Percentiles rank a stretch among this genome's conserved stretches.
Evolutionary conservation across 2,888 invertebrate genomes (phyloP).

Genomic region (Eilema sororculum): DNA sequence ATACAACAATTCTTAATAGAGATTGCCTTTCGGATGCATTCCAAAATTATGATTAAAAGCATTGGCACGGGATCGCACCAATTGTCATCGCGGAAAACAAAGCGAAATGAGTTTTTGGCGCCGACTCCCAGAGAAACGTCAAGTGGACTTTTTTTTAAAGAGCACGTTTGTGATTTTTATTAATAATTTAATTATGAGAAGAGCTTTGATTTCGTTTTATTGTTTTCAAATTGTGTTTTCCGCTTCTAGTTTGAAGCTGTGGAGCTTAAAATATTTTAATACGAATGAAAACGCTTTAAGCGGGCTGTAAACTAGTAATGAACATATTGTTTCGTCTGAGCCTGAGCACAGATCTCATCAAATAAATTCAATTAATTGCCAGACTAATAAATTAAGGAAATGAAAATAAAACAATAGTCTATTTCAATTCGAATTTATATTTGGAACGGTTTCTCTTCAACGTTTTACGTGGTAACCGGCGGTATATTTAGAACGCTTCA

Average conservation of each 20-base stretch:
- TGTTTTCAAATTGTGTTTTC: slow-evolving; percentile 1
- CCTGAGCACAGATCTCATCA: slow-evolving; percentile 8
- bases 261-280: slow-evolving; percentile 13
- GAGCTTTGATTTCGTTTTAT: slow-evolving; percentile 19
- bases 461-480: slow-evolving; percentile 7
- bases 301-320: slow-evolving; percentile 8
- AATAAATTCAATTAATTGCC: slow-evolving; percentile 23
- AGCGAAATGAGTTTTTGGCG: slow-evolving; percentile 45
- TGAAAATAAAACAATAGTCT: slow-evolving; percentile 19
- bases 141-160: slow-evolving; percentile 14
- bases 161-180: slow-evolving; percentile 13
- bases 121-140: slow-evolving; percentile 33
- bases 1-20: slow-evolving; percentile 22
- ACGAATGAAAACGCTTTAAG: slow-evolving; percentile 12
- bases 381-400: slow-evolving; percentile 14
- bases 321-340: slow-evolving; percentile 5
- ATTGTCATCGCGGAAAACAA: slow-evolving; percentile 39
- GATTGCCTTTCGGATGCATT: slow-evolving; percentile 40
- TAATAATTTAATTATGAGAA: slow-evolving; percentile 18
- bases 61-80: slow-evolving; percentile 43
- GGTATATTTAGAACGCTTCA: slow-evolving; percentile 8
- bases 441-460: slow-evolving; percentile 11
- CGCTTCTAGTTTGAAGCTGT: slow-evolving; percentile 5
- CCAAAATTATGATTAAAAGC: slow-evolving; percentile 48
- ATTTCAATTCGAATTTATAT: slow-evolving; percentile 11